phyloP scores from a whole-genome alignment of 2,888 invertebrate species.

The Phymatocera aterrima region DNA sequence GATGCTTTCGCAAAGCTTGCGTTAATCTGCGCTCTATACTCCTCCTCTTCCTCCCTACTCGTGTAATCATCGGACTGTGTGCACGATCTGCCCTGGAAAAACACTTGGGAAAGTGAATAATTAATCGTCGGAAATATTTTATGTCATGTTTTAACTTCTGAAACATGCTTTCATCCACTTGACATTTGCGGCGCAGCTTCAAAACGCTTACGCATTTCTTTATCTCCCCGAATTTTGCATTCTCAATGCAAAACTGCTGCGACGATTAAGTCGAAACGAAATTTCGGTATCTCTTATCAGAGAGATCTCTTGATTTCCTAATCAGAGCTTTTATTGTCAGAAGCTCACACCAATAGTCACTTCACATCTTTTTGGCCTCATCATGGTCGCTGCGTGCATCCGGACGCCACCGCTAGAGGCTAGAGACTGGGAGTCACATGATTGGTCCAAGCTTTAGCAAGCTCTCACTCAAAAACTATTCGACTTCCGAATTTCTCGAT shows the following conservation, averaged over 20 bases:
- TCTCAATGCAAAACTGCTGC: not conserved
- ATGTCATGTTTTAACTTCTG: not conserved
- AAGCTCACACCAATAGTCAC: not conserved
- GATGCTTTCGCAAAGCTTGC: constrained; percentile 23
- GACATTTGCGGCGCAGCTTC: not conserved
- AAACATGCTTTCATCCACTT: not conserved
- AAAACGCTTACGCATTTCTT: not conserved
- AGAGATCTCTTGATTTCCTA: too few species aligned
- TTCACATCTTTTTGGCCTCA: not conserved
- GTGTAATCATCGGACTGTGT: constrained; percentile 7
- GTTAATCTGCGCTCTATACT: too few species aligned
- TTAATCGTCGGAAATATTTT: not conserved
- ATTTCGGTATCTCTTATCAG: not conserved
- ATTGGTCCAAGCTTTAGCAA: not conserved
- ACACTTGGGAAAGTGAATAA: not conserved
- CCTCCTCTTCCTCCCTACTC: constrained; percentile 24
- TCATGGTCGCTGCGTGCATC: not conserved
- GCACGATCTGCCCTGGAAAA: not conserved
- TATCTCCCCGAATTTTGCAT: not conserved
- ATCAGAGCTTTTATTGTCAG: not conserved
- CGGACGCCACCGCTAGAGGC: not conserved
- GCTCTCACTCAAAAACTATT: not conserved
- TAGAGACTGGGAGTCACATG: not conserved
- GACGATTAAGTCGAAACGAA: not conserved
- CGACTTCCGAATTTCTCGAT: not conserved